Evolutionary conservation across 2,797 vertebrate species (phyloP).

Genomic region (Sus cebifrons): DNA sequence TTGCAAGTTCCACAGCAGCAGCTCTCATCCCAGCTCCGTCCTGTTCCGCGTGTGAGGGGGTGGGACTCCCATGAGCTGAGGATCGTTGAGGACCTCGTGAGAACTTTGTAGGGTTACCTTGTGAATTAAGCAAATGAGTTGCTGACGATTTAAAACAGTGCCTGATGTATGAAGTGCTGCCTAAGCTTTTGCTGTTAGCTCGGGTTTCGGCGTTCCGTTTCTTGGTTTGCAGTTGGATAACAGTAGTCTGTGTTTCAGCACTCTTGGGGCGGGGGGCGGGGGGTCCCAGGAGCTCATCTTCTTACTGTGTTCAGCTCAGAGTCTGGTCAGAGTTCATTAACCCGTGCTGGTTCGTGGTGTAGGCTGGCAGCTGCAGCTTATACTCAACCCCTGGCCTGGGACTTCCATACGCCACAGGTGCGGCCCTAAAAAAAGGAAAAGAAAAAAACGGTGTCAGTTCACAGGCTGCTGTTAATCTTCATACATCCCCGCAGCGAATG

Average conservation of each 20-base stretch:
- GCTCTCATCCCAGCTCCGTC: background rate
- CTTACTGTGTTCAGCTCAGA: background rate
- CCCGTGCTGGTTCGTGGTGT: fast-evolving
- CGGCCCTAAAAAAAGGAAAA: no score
- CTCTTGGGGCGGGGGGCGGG: background rate
- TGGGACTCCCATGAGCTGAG: background rate
- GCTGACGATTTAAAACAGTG: background rate
- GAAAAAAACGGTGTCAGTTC: fast-evolving
- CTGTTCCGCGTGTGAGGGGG: background rate
- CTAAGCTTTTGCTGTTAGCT: background rate
- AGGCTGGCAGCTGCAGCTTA: no score
- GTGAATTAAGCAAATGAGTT: background rate
- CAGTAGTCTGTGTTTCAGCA: fast-evolving
- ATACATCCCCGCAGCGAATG: fast-evolving
- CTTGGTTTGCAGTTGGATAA: background rate
- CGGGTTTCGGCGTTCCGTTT: background rate
- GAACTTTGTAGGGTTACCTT: background rate
- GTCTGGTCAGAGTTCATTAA: background rate
- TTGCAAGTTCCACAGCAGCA: background rate
- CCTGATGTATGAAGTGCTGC: background rate
- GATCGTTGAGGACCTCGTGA: fast-evolving
- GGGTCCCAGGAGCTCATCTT: background rate
- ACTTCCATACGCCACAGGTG: no score
- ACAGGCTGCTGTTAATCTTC: background rate
- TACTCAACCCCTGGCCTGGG: no score